Percentiles rank a stretch among this genome's conserved stretches.
Evolutionary conservation across 2,888 invertebrate species (phyloP).

Genomic region (Bhutanitis thaidina): DNA sequence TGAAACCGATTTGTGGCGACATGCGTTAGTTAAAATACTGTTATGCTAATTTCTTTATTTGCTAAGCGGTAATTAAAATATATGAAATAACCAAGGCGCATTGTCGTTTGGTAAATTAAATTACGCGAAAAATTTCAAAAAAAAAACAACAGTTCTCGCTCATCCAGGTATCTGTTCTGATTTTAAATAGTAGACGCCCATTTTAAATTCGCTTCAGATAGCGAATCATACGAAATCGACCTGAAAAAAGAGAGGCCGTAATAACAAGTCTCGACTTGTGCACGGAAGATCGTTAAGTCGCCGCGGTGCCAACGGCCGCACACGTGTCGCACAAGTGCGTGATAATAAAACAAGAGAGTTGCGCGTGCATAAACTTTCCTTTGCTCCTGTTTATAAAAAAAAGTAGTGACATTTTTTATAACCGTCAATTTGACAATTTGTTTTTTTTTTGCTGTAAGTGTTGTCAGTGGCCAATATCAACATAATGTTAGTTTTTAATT

Average conservation of each 20-base stretch:
- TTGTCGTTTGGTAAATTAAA: too few species aligned
- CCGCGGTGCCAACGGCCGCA: not conserved
- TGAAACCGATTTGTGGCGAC: too few species aligned
- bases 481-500: too few species aligned
- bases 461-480: not conserved
- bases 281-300: not conserved
- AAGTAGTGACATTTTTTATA: not conserved
- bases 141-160: too few species aligned
- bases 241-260: constrained; percentile 18
- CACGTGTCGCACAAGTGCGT: constrained; percentile 17
- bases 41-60: too few species aligned
- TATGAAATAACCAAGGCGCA: too few species aligned
- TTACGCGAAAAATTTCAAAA: too few species aligned
- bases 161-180: too few species aligned
- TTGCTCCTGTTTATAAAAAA: not conserved
- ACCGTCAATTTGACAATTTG: constrained; percentile 3
- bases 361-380: constrained; percentile 16
- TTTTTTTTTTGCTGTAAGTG: too few species aligned
- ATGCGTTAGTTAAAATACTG: too few species aligned
- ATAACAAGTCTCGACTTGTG: not conserved
- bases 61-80: too few species aligned
- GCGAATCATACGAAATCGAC: constrained; percentile 6
- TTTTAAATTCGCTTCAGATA: not conserved
- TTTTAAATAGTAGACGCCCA: too few species aligned
- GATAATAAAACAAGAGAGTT: not conserved